Evolutionary conservation across 1,140 invertebrate genomes (phyloP), one percentile per base, ranked within the genome.

Genomic region (Maconellicoccus hirsutus): DNA sequence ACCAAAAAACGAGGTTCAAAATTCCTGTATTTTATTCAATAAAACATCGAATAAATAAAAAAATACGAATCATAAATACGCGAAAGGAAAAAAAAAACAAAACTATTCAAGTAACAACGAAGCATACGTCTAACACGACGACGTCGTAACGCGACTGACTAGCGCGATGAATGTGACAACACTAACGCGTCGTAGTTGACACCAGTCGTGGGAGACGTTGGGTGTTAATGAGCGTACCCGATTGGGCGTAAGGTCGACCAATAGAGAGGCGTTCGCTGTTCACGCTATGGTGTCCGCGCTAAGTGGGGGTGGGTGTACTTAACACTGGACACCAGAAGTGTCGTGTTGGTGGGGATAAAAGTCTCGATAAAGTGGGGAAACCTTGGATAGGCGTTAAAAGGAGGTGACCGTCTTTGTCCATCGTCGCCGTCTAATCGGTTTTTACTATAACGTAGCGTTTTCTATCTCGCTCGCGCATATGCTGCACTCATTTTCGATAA

Each of bases 341-440:
- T 66, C 61, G 61, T 66, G 1, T 66, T 25, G 61, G 61, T 66
- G 61, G 61, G 61, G 61, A 66, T 66, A 19, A 66, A 26, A 66
- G 61, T 66, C 61, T 23, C 61, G 61, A 23, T 10, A 66, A 66
- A 66, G 61, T 66, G 61, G 61, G 61, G 61, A 66, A 66, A 66
- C 61, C 10, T 26, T 26, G 61, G 61, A 66, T 22, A 66, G 61
- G 61, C 61, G 61, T 66, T 66, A 66, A 66, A 66, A 66, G 61
- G 61, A 66, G 61, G 61, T 66, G 61, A 66, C 61, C 61, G 61
- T 66, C 61, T 66, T 66, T 66, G 61, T 66, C 61, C 61, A 66
- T 26, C 61, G 61, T 66, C 61, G 61, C 61, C 61, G 61, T 66
- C 61, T 66, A 66, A 66, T 66, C 61, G 61, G 10, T 66, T 66